Evolutionary conservation across 2,797 vertebrate species (phyloP), one percentile per base, ranked within the genome.

Genomic region (Ceyx erithaca): DNA sequence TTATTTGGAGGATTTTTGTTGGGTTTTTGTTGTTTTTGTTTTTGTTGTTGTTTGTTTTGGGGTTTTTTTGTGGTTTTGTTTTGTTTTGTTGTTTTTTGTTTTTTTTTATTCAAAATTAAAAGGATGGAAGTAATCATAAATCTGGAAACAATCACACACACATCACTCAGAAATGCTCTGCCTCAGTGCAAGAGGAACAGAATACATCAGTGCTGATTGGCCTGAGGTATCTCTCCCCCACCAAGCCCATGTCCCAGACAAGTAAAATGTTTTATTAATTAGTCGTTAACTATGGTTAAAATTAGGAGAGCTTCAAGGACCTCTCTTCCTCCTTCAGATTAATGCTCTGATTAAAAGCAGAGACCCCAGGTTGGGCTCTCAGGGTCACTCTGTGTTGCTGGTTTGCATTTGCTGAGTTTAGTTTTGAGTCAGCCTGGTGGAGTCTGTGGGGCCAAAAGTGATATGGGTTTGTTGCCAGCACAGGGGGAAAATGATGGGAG

Each of bases 111-210:
- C 80, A 63, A 69, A 86, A 57, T 89, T 94, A 80, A 75, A 89
- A 89, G 79, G 84, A 93, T 94, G 88, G 88, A 94, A 96, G 87
- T 77, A 93, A 87, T 87, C 28, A 2, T 91, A 77, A 94, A 92
- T 96, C 96, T 96, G 96, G 95, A 95, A 96, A 81, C 86, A 96
- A 96, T 96, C 95, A 94, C 81, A 67, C 62, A 89, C 79, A 83
- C 90, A 90, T 85, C 93, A 90, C 94, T 95, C 63, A 69, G 88
- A 96, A 96, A 94, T 87, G 93, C 90, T 95, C 76, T 90, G 91
- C 88, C 86, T 79, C 84, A 79, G 58, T 59, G 84, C 86, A 87
- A 92, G 94, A 87, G 84, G 87, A 96, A 94, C 76, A 87, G 88
- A 96, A 92, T 49, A 31, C 66, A 92, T 61, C 88, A 66, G 66